Percentiles rank a stretch among this genome's conserved stretches.
Conservation (phyloP, 2,888 invertebrate species). For the Hipparchia semele region DNA sequence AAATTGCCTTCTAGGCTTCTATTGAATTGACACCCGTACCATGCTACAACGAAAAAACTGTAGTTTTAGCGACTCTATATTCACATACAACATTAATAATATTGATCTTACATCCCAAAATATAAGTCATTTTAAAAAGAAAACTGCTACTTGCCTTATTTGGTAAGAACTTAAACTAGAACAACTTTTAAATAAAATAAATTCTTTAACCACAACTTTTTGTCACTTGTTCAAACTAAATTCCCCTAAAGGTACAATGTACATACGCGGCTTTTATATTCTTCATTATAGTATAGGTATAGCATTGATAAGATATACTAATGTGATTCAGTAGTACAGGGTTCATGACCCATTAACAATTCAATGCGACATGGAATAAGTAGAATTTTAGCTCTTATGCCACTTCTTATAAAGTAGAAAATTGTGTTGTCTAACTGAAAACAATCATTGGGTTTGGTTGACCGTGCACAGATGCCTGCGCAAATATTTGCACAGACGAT, state of each 20-base stretch:
- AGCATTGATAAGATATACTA: constrained; percentile 3
- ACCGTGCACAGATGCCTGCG: constrained; percentile 7
- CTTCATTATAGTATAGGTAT: not conserved
- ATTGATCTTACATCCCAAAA: too few relatives aligned
- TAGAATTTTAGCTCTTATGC: not conserved
- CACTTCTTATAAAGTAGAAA: not conserved
- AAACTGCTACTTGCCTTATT: not conserved
- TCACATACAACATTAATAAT: too few relatives aligned
- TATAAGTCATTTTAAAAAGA: too few relatives aligned
- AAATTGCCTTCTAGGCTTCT: too few relatives aligned
- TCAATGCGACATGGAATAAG: constrained; percentile 1
- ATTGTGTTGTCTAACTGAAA: not conserved
- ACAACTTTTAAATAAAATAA: too few relatives aligned
- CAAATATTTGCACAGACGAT: constrained; percentile 29
- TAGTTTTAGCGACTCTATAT: too few relatives aligned
- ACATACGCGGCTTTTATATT: not conserved
- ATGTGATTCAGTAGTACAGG: constrained; percentile 15
- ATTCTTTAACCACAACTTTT: too few relatives aligned
- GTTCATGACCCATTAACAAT: constrained; percentile 34
- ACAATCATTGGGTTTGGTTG: constrained; percentile 3
- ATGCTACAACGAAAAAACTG: too few relatives aligned
- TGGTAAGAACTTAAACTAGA: not conserved
- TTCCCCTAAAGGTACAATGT: not conserved
- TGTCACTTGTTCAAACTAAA: too few relatives aligned
- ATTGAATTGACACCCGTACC: too few relatives aligned